These are phyloP conservation scores for Arrhamphus sclerolepis DNA, from an alignment of 2,797 vertebrate genomes.

Conservation along the genomic window DNA sequence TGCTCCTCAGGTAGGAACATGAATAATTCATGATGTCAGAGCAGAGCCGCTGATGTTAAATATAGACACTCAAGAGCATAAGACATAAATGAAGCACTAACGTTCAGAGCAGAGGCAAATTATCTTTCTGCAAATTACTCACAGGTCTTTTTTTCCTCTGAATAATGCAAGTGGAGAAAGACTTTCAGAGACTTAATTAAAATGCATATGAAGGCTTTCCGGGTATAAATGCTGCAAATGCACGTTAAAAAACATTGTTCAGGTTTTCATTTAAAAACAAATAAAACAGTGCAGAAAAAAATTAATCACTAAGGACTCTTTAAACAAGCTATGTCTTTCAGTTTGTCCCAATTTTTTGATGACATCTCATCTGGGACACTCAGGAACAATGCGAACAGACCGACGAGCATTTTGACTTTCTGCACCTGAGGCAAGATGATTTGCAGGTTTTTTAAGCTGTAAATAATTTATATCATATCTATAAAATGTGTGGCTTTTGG, in stretches of 20 bases:
- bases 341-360: not conserved
- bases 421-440: not conserved
- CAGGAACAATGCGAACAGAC: not conserved
- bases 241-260: slow-evolving; percentile 2
- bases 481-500: not conserved
- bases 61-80: slow-evolving; percentile 59
- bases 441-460: not conserved
- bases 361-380: not conserved
- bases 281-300: not conserved
- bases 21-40: slow-evolving; percentile 65
- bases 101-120: slow-evolving; percentile 48
- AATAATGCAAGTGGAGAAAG: slow-evolving; percentile 39
- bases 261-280: slow-evolving; percentile 3
- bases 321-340: not conserved
- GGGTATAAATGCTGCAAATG: slow-evolving; percentile 11
- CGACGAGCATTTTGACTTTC: not conserved
- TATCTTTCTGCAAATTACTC: slow-evolving; percentile 55
- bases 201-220: slow-evolving; percentile 18
- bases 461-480: not conserved
- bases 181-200: slow-evolving; percentile 38
- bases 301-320: not conserved
- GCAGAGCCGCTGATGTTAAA: slow-evolving; percentile 63
- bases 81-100: slow-evolving; percentile 59
- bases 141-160: slow-evolving; percentile 21
- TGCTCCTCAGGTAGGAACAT: slow-evolving; percentile 58